These are phyloP conservation scores for Antedon mediterranea DNA, from an alignment of 53 echinoderm and acorn worm species.

Conservation along the genomic window DNA sequence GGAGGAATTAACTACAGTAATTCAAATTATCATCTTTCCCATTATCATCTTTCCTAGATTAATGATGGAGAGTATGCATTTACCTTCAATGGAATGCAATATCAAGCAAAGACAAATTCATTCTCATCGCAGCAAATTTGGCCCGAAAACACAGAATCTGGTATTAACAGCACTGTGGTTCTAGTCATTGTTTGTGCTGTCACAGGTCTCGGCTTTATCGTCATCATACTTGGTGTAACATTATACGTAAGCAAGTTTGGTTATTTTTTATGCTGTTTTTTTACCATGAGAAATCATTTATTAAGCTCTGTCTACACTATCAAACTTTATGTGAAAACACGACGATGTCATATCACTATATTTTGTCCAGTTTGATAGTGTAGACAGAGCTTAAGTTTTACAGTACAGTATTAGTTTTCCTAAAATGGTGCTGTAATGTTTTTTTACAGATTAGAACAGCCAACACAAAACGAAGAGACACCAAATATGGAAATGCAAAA, in stretches of 20 bases:
- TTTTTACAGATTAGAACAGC: conserved; percentile 13
- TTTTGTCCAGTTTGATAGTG: no score
- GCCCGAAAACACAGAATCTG: neutral
- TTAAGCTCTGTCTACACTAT: no score
- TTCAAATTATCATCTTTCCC: neutral
- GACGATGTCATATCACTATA: no score
- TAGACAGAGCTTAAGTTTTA: neutral
- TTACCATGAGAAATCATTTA: no score
- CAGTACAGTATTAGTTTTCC: no score
- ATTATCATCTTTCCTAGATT: neutral
- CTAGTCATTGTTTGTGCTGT: neutral
- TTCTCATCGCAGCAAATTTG: neutral
- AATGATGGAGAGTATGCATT: neutral
- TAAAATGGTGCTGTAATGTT: no score
- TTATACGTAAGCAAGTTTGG: neutral
- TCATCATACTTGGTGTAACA: neutral
- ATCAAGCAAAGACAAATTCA: neutral
- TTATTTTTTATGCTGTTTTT: no score
- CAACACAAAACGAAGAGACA: conserved; percentile 9
- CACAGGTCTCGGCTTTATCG: neutral
- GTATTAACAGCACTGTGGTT: neutral
- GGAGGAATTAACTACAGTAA: no score
- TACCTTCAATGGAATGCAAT: neutral
- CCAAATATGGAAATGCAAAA: conserved; percentile 7
- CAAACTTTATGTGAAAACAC: no score